Conservation (phyloP, 2,888 invertebrate species). For the Lasioglossum calceatum region DNA sequence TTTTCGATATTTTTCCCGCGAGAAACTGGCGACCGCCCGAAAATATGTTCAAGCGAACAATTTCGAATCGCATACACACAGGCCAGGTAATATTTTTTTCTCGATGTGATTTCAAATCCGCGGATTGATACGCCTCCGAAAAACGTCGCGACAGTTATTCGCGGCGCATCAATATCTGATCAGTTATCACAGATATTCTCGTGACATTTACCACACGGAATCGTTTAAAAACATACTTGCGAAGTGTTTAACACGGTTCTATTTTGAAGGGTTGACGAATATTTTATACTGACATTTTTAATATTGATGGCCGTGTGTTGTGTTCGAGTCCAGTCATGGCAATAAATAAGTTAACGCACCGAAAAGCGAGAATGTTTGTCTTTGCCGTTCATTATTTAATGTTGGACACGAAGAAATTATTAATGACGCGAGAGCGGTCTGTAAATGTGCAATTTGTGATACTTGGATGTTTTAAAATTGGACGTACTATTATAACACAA, state of each 20-base stretch:
- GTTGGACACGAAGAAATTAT: not conserved
- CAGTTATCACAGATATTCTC: not conserved
- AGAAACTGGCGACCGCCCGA: slow-evolving; percentile 31
- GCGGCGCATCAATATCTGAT: not conserved
- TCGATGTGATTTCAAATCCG: slow-evolving; percentile 29
- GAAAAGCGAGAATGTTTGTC: not conserved
- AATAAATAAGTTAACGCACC: not conserved
- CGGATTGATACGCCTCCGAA: slow-evolving; percentile 8
- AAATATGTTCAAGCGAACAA: slow-evolving; percentile 51
- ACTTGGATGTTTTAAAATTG: not conserved
- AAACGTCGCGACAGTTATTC: slow-evolving; percentile 12
- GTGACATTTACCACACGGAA: not conserved
- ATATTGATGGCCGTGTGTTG: not conserved
- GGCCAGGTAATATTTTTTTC: slow-evolving; percentile 36
- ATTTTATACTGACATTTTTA: not conserved
- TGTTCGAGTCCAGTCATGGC: not conserved
- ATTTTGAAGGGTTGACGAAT: not conserved
- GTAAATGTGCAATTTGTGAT: not conserved
- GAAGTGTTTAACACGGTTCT: not conserved
- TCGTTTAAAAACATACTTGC: not conserved
- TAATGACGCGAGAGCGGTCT: not conserved
- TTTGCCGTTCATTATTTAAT: not conserved
- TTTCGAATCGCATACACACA: slow-evolving; percentile 9
- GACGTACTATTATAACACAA: not conserved
- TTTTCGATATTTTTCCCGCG: slow-evolving; percentile 57